Conservation (phyloP, 1,140 invertebrate species). For the Saccostrea echinata region DNA sequence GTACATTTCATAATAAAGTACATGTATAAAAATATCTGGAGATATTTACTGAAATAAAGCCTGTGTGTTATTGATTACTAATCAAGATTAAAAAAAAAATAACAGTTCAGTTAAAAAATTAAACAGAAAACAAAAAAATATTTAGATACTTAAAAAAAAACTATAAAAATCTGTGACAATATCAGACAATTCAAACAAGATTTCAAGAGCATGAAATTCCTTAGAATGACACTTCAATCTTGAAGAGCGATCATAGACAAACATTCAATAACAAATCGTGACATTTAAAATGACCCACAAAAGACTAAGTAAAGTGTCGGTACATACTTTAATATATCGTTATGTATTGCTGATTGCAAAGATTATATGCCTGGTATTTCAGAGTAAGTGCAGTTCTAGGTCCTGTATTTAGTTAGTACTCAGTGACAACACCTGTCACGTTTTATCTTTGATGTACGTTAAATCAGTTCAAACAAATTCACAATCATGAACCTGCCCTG, state of each 20-base stretch:
- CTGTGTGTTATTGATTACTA: background rate
- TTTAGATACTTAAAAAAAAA: background rate
- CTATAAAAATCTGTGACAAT: background rate
- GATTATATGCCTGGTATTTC: background rate
- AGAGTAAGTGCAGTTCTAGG: background rate
- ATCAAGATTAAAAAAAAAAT: background rate
- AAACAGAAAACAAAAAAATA: background rate
- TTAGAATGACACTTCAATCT: background rate
- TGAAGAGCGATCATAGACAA: background rate
- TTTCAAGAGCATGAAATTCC: background rate
- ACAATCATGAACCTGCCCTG: background rate
- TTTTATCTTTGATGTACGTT: background rate
- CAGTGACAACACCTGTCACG: constrained; percentile 20
- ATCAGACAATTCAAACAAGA: background rate
- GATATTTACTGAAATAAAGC: background rate
- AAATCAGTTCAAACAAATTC: constrained; percentile 20
- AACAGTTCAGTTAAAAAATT: background rate
- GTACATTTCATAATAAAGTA: background rate
- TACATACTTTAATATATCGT: background rate
- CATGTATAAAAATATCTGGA: background rate
- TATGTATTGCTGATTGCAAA: too few species aligned
- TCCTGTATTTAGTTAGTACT: constrained; percentile 1
- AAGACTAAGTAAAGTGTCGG: background rate
- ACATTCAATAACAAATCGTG: background rate
- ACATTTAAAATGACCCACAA: constrained; percentile 1